Conservation (phyloP, 2,113 vertebrate species). For the Callopanchax toddi region DNA sequence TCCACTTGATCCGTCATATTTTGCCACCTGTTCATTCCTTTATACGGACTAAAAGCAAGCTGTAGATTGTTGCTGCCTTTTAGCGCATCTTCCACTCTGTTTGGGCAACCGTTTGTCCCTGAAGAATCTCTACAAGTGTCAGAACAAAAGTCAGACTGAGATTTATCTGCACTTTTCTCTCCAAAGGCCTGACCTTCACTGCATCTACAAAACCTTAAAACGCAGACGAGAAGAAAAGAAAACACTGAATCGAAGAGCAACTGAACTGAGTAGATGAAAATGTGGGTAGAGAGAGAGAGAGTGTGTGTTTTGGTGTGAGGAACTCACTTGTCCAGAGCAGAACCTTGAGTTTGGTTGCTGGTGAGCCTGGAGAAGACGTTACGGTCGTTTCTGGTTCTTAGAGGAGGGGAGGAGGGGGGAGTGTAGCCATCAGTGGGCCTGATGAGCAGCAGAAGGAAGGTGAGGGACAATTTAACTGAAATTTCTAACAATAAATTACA, state of each 20-base stretch:
- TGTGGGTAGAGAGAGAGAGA: conserved; percentile 11
- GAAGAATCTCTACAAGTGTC: conserved; percentile 1
- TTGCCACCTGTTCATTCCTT: conserved; percentile 8
- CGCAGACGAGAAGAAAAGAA: conserved; percentile 6
- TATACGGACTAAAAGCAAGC: neutral
- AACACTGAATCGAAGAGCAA: neutral
- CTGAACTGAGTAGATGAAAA: conserved; percentile 23
- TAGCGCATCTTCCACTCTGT: conserved; percentile 17
- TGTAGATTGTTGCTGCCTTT: neutral
- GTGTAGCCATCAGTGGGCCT: conserved; percentile 93
- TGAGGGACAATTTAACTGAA: neutral
- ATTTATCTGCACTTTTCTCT: conserved; percentile 22
- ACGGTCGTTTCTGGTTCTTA: conserved; percentile 91
- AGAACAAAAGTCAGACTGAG: conserved; percentile 1
- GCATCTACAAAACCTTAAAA: conserved; percentile 8
- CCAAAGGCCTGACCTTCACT: conserved; percentile 41
- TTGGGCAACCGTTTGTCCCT: conserved; percentile 11
- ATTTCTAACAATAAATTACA: neutral
- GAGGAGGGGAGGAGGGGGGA: conserved; percentile 93
- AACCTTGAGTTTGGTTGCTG: conserved; percentile 93
- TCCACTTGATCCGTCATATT: neutral
- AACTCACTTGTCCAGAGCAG: conserved; percentile 96
- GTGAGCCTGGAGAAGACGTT: conserved; percentile 98
- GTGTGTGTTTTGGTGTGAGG: neutral
- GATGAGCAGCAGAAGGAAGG: conserved; percentile 15